A percentile compares a stretch with the other conserved stretches of the same genome.
phyloP scores from a whole-genome alignment of 37 sponge, comb jelly and placozoan genomes.

The Beroe forskalii region DNA sequence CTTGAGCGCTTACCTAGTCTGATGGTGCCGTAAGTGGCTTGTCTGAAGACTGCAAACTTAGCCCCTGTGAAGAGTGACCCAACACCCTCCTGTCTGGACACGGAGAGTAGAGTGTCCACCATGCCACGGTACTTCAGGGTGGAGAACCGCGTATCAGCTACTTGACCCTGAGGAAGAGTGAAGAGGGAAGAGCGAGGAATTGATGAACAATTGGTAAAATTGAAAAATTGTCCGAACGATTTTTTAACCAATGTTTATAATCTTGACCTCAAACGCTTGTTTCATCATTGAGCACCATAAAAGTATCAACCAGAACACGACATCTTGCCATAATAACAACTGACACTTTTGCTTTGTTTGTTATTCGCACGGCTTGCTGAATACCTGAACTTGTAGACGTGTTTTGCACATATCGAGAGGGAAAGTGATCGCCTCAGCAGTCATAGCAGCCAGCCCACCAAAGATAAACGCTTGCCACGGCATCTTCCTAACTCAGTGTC shows the following conservation, averaged over 20 bases:
- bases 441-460: conserved; percentile 58
- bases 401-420: conserved; percentile 61
- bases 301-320: no score
- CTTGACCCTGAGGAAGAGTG: conserved; percentile 50
- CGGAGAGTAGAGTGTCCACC: conserved; percentile 9
- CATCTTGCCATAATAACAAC: no score
- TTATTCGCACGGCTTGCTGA: no score
- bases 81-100: not conserved
- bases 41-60: conserved; percentile 52
- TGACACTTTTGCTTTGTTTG: no score
- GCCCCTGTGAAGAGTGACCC: conserved; percentile 16
- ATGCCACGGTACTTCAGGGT: conserved; percentile 47
- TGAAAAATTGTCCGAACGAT: no score
- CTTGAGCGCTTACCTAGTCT: conserved; percentile 32
- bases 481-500: no score
- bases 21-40: conserved; percentile 47
- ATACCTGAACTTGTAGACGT: conserved; percentile 47
- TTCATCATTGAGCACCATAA: no score
- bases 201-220: no score
- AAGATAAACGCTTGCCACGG: conserved; percentile 65
- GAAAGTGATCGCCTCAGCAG: conserved; percentile 48
- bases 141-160: conserved; percentile 38
- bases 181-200: no score
- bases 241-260: no score
- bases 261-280: no score